These are phyloP conservation scores for Trachythela sp. DNA, from an alignment of 64 coral and sea anemone genomes.

Conservation along the genomic window DNA sequence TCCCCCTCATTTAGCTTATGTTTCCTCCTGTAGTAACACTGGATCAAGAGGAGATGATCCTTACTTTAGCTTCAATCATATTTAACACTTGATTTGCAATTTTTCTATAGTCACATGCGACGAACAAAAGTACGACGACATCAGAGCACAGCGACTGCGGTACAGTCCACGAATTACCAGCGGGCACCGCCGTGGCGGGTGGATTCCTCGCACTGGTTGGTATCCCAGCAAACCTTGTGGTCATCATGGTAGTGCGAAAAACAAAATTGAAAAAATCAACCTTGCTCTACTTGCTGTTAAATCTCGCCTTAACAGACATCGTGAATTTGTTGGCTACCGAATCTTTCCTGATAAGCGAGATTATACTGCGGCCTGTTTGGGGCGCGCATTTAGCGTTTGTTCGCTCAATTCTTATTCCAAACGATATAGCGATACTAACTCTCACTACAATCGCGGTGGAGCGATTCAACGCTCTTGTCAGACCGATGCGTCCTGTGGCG, in stretches of 20 bases:
- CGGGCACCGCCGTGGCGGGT: neutral
- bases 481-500: neutral
- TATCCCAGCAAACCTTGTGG: constrained; percentile 1
- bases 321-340: neutral
- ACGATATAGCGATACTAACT: neutral
- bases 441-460: neutral
- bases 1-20: too few relatives aligned
- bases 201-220: neutral
- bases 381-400: constrained; percentile 3
- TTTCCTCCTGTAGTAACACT: too few relatives aligned
- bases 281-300: neutral
- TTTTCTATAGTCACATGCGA: neutral
- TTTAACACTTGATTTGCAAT: neutral
- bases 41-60: too few relatives aligned
- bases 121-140: neutral
- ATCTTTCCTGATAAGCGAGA: neutral
- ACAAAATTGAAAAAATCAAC: neutral
- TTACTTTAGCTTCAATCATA: neutral
- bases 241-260: neutral
- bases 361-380: neutral
- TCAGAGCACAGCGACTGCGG: neutral
- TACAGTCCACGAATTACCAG: neutral
- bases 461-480: neutral
- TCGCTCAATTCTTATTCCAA: constrained; percentile 3
- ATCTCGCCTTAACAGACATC: neutral